A percentile compares a stretch with the other conserved stretches of the same genome.
These are phyloP conservation scores for Antheraea yamamai DNA, from an alignment of 2,888 invertebrate species.

Conservation along the genomic window DNA sequence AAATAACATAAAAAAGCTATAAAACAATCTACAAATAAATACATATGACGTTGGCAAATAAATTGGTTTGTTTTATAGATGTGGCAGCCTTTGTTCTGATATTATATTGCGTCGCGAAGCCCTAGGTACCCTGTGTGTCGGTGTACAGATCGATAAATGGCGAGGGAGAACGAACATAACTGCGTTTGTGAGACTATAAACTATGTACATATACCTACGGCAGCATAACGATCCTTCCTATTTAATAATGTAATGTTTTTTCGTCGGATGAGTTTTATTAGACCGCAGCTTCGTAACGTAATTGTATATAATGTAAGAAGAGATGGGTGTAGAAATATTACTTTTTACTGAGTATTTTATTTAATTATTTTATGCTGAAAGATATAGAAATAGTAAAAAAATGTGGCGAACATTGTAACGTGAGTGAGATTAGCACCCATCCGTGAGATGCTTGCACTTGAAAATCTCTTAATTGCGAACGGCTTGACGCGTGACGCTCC, in stretches of 20 bases:
- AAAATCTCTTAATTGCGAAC: slow-evolving; percentile 67
- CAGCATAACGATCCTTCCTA: slow-evolving; percentile 22
- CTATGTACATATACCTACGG: slow-evolving; percentile 27
- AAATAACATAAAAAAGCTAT: neutral
- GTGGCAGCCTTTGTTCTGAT: slow-evolving; percentile 35
- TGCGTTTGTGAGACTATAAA: slow-evolving; percentile 43
- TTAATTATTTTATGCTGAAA: neutral
- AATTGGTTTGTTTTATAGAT: neutral
- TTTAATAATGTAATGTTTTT: slow-evolving; percentile 35
- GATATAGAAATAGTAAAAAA: neutral
- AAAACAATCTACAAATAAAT: no score
- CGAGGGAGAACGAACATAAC: slow-evolving; percentile 43
- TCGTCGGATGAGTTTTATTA: slow-evolving; percentile 19
- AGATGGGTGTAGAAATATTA: neutral
- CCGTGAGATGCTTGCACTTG: slow-evolving; percentile 60
- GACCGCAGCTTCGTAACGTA: slow-evolving; percentile 6
- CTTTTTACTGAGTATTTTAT: neutral
- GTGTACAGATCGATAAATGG: slow-evolving; percentile 59
- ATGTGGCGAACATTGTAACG: neutral
- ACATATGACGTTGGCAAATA: neutral
- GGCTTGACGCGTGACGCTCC: slow-evolving; percentile 76
- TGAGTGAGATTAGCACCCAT: slow-evolving; percentile 46
- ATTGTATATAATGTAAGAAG: neutral
- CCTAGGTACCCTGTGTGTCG: slow-evolving; percentile 61
- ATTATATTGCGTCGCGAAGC: slow-evolving; percentile 38